Conservation (phyloP, 2,797 vertebrate genomes). For the Micropoecilia bifurca region DNA sequence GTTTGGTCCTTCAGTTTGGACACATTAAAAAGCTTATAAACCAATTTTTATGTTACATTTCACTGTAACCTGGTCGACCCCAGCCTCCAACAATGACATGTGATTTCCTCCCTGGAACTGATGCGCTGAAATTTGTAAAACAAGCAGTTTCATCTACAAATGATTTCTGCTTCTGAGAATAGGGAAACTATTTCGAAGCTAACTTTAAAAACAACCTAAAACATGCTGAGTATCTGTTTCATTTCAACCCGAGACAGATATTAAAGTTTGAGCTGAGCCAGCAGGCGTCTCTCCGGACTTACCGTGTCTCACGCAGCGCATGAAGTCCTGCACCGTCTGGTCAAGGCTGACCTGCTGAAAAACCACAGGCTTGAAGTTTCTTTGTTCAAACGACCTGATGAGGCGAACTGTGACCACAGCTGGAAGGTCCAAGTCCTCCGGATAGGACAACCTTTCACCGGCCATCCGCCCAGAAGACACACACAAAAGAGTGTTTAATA, state of each 20-base stretch:
- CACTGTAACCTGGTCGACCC: no score
- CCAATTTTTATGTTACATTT: no score
- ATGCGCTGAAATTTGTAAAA: background rate
- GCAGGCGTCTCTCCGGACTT: constrained; percentile 31
- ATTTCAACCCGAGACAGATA: background rate
- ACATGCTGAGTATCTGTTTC: background rate
- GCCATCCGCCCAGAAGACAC: background rate
- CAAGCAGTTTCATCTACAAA: background rate
- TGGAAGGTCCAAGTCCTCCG: constrained; percentile 16
- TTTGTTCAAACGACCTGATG: constrained; percentile 92
- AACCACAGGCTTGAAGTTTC: constrained; percentile 90
- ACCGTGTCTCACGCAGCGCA: constrained; percentile 84
- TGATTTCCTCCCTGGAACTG: no score
- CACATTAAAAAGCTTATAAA: no score
- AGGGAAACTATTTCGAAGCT: background rate
- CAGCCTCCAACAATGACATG: no score
- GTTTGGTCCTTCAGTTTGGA: no score
- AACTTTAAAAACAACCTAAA: background rate
- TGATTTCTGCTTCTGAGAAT: background rate
- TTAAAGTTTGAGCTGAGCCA: background rate
- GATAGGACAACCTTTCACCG: background rate
- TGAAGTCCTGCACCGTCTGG: constrained; percentile 87
- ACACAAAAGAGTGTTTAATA: background rate
- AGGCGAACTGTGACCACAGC: constrained; percentile 88
- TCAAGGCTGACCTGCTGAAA: constrained; percentile 83